Base-by-base conservation (phyloP, 2,113 vertebrate species). In the Cinclus cinclus region DNA sequence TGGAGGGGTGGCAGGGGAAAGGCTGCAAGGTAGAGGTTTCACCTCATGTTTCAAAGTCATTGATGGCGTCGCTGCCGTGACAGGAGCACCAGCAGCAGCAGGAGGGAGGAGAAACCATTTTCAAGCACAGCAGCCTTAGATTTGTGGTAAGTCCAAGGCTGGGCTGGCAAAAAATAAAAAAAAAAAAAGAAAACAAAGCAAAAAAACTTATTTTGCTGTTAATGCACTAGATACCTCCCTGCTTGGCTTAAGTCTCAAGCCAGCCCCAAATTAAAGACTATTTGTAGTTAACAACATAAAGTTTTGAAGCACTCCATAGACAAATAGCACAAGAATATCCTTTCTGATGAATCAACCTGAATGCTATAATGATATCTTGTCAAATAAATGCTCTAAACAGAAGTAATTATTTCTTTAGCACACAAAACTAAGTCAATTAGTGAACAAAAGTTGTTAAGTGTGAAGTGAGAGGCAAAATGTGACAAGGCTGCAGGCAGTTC, bases 11-110 rank as follows among this genome's bases (percentile, higher is more conserved):
- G 22, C 56, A 74, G 21, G 56, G 3, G 9, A 83, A 91, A 87
- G 10, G 35, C 35, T 89, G 53, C 31, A 58, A 62, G 1, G 7
- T 41, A 20, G 15, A 56, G 9, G 3, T 49, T 65, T 56, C 78
- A 39, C 24, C 65, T 87, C 62, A 9, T 1, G 1, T 16, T 44
- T 56, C 80, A 31, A 35, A 41, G 24, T 41, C 59, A 55, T 22
- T 1, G 1, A 7, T 0, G 0, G 46, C 15, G 49, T 24, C 35
- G 44, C 35, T 73, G 46, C 53, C 5, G 7, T 28, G 11, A 41
- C 21, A 64, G 23, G 14, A 25, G 28, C 35, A 21, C 13, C 6
- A 2, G 4, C 46, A 83, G 15, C 71, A 33, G 30, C 55, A 83
- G 20, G 52, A 76, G 63, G 46, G 31, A 64, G 24, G 22, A 60